Percentiles rank a stretch among this genome's conserved stretches.
Conservation (phyloP, 2,113 vertebrate species). For the Sus scrofa region T2T-Sscrofa CM000819.6:113381501-113382000, state of each 20-base stretch:
- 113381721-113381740: not conserved
- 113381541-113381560: slow-evolving; percentile 11
- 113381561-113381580: not conserved
- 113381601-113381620: slow-evolving; percentile 53
- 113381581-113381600: slow-evolving; percentile 36
- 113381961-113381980: not conserved
- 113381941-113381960: slow-evolving; percentile 6
- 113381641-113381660: slow-evolving; percentile 60
- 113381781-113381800: not conserved
- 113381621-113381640: not conserved
- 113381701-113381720: not conserved
- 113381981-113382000: not conserved
- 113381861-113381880: not conserved
- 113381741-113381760: not conserved
- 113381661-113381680: slow-evolving; percentile 69
- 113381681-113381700: not conserved
- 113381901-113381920: slow-evolving; percentile 52
- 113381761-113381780: slow-evolving; percentile 11
- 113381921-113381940: slow-evolving; percentile 9
- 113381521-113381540: not conserved
- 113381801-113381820: not conserved
- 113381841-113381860: not conserved
- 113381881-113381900: not conserved
- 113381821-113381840: not conserved
- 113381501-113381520: not conserved